phyloP scores from a whole-genome alignment of 1,140 invertebrate species.

The Hyles vespertilio region DNA sequence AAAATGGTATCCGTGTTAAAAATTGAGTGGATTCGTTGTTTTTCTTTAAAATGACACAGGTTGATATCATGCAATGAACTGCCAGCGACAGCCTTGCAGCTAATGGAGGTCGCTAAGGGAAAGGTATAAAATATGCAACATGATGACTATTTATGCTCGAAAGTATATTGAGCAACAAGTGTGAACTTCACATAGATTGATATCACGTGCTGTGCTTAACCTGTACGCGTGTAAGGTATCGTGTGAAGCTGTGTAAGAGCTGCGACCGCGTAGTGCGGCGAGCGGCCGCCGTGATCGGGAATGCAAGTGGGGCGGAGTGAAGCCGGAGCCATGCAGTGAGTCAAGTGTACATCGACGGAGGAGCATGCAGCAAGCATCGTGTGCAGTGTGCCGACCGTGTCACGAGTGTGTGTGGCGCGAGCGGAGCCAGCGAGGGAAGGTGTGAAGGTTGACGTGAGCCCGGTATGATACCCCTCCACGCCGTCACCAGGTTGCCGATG shows the following conservation, averaged over 20 bases:
- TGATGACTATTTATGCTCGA: slow-evolving; percentile 64
- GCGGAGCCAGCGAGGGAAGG: slow-evolving; percentile 67
- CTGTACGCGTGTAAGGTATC: slow-evolving; percentile 63
- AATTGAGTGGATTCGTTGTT: slow-evolving; percentile 46
- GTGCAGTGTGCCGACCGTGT: slow-evolving; percentile 26
- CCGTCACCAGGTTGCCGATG: background rate
- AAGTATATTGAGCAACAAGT: slow-evolving; percentile 52
- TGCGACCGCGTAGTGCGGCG: slow-evolving; percentile 41
- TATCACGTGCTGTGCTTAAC: slow-evolving; percentile 58
- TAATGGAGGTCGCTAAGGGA: slow-evolving; percentile 68
- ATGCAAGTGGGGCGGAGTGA: slow-evolving; percentile 63
- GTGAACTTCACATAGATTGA: slow-evolving; percentile 37
- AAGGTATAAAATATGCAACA: slow-evolving; percentile 75
- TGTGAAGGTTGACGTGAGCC: slow-evolving; percentile 23
- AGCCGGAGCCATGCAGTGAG: slow-evolving; percentile 65
- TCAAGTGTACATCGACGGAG: slow-evolving; percentile 54
- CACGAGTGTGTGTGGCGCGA: slow-evolving; percentile 66
- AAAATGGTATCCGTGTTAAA: slow-evolving; percentile 53
- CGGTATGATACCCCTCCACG: slow-evolving; percentile 45
- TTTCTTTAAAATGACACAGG: slow-evolving; percentile 44
- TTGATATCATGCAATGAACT: slow-evolving; percentile 60
- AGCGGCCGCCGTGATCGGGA: slow-evolving; percentile 65
- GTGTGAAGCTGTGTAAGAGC: slow-evolving; percentile 64
- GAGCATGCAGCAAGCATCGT: slow-evolving; percentile 63
- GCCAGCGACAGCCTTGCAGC: slow-evolving; percentile 63